Evolutionary conservation across 2,888 invertebrate genomes (phyloP), one percentile per base, ranked within the genome.

Genomic region (Apeira syringaria): DNA sequence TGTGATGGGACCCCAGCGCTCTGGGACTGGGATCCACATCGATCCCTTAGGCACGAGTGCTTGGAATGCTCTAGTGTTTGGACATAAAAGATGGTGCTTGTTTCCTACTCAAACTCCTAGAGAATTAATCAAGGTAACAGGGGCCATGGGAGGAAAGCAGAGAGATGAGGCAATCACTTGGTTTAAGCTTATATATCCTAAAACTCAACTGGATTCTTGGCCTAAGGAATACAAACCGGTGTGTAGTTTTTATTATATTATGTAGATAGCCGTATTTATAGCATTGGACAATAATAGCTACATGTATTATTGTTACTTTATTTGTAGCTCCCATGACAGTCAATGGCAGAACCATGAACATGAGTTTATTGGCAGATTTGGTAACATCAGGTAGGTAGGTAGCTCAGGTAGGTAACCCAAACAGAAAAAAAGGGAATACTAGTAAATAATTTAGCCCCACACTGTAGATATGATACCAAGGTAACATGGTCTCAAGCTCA

Each of bases 31-130:
- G 3, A 99, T 99, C 63, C 99, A 99, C 73, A 99, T 99, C 68
- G 99, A 99, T 86, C 99, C 99, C 1, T 87, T 99, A 36, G 99
- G 99, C 20, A 99, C 99, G 3, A 98, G 98, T 93, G 99, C 99
- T 10, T 99, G 99, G 99, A 99, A 99, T 87, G 95, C 99, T 25
- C 90, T 99, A 25, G 94, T 99, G 26, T 92, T 93, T 62, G 99
- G 99, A 18, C 98, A 99, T 75, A 99, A 98, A 89, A 91, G 99
- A 68, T 99, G 99, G 99, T 99, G 99, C 82, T 91, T 99, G 52
- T 98, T 99, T 79, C 99, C 99, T 1, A 99, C 99, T 0, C 93
- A 97, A 63, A 98, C 99, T 10, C 99, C 99, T 0, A 95, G 97
- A 75, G 98, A 98, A 62, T 73, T 99, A 59, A 91, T 99, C n/a